Evolutionary conservation across 2,888 invertebrate genomes (phyloP).

Genomic region (Melinaea menophilus): DNA sequence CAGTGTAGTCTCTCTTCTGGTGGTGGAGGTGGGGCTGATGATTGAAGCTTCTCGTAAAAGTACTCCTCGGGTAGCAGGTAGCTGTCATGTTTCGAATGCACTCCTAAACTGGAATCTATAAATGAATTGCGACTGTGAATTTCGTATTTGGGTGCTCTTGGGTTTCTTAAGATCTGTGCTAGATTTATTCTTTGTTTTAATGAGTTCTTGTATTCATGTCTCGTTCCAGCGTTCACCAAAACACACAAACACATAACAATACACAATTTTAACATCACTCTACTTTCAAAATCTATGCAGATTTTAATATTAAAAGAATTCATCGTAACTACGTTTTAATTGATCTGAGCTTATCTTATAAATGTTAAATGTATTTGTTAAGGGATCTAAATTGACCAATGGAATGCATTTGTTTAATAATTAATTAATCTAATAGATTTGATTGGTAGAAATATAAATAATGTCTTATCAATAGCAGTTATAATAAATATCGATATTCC

Average conservation of each 20-base stretch:
- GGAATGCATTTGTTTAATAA: constrained; percentile 7
- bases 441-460: constrained; percentile 19
- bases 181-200: neutral
- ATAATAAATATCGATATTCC: neutral
- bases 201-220: constrained; percentile 7
- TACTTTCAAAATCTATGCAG: neutral
- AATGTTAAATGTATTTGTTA: neutral
- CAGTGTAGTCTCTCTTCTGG: constrained; percentile 5
- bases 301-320: neutral
- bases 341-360: constrained; percentile 11
- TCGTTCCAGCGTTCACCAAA: constrained; percentile 3
- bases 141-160: neutral
- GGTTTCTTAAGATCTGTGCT: neutral
- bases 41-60: constrained; percentile 9
- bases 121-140: neutral
- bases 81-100: neutral
- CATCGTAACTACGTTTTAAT: constrained; percentile 12
- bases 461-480: constrained; percentile 10
- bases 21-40: constrained; percentile 11
- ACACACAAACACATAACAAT: constrained; percentile 10
- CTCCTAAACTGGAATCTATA: constrained; percentile 1
- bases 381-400: constrained; percentile 15
- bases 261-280: constrained; percentile 12
- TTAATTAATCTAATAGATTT: constrained; percentile 10
- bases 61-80: constrained; percentile 9